These are phyloP conservation scores for Amphibalanus amphitrite DNA, from an alignment of 1,140 invertebrate genomes.

Conservation along the genomic window DNA sequence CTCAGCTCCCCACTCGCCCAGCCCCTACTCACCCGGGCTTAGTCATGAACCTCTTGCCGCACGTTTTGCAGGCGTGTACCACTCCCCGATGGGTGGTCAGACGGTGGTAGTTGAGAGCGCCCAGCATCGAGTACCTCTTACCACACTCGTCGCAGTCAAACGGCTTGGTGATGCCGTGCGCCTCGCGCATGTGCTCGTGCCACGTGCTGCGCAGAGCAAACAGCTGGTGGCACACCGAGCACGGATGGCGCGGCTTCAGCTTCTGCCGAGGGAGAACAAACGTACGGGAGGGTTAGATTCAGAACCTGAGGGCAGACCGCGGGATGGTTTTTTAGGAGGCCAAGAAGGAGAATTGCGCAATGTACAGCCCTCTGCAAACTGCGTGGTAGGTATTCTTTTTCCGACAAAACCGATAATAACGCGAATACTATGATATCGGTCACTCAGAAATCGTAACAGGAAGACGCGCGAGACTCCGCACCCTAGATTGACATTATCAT, in stretches of 20 bases:
- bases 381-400: no score
- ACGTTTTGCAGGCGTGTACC: constrained; percentile 3
- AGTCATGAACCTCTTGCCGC: background rate
- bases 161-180: constrained; percentile 2
- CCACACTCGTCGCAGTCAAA: background rate
- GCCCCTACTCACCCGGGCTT: background rate
- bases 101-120: constrained; percentile 4
- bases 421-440: no score
- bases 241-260: constrained; percentile 2
- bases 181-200: background rate
- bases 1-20: no score
- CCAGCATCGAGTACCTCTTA: background rate
- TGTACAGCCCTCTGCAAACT: background rate
- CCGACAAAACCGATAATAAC: background rate
- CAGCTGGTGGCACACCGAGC: background rate
- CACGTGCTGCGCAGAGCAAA: constrained; percentile 4
- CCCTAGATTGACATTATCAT: no score
- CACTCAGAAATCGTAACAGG: no score
- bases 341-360: no score
- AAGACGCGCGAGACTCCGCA: no score
- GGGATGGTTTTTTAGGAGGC: background rate
- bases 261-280: background rate
- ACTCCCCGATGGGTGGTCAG: background rate
- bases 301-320: background rate
- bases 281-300: background rate